Conservation (phyloP, 2,797 vertebrate genomes). For the Sarcophilus harrisii region DNA sequence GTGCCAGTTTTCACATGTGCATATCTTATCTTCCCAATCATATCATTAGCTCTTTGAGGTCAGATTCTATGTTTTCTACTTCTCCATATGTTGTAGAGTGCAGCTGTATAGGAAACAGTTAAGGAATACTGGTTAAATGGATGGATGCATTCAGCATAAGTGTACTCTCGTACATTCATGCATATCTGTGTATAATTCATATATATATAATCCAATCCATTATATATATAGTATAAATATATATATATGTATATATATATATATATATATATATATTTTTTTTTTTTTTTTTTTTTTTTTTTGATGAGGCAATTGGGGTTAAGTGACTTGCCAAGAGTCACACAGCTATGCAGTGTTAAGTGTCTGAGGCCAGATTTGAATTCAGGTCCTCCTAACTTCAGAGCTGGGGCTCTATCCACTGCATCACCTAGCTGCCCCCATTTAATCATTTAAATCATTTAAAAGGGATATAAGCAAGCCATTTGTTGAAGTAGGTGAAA, state of each 20-base stretch:
- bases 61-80: background rate
- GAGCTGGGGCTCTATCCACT: too few species aligned
- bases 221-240: too few species aligned
- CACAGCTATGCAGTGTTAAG: too few species aligned
- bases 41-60: background rate
- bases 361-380: too few species aligned
- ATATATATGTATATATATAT: too few species aligned
- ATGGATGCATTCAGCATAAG: background rate
- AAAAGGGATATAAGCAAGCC: background rate
- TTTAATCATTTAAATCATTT: background rate
- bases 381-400: too few species aligned
- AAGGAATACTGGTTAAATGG: background rate
- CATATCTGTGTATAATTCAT: background rate
- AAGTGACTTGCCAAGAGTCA: too few species aligned
- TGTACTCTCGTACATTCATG: background rate
- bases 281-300: too few species aligned
- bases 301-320: too few species aligned
- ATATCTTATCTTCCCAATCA: background rate
- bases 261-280: too few species aligned
- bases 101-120: background rate
- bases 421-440: background rate
- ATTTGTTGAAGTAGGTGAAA: background rate
- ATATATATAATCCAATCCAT: background rate
- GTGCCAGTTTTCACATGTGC: background rate
- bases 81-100: background rate